A percentile compares a stretch with the other conserved stretches of the same genome.
phyloP scores from a whole-genome alignment of 2,113 vertebrate genomes.

The Gasterosteus aculeatus region DNA sequence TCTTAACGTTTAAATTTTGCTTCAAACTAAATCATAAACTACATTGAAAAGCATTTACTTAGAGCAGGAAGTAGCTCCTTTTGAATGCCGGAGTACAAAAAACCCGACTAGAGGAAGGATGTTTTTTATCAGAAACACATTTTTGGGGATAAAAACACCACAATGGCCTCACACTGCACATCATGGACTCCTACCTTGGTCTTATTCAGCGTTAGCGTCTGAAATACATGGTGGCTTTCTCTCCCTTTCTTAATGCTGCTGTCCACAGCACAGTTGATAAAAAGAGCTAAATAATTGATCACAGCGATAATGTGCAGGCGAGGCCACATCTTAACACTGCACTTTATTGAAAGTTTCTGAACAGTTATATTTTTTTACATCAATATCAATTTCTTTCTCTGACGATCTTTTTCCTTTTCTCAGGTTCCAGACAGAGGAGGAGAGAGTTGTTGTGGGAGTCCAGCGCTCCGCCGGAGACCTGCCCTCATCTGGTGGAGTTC shows the following conservation, averaged over 20 bases:
- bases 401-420: constrained; percentile 9
- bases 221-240: not conserved
- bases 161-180: not conserved
- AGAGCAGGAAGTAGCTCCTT: not conserved
- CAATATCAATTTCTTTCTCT: constrained; percentile 8
- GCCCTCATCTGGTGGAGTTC: constrained; percentile 89
- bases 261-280: not conserved
- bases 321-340: not conserved
- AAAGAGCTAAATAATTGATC: constrained; percentile 6
- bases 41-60: not conserved
- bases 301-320: not conserved
- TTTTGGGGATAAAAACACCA: not conserved
- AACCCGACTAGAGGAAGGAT: not conserved
- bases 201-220: constrained; percentile 1
- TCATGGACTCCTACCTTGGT: not conserved
- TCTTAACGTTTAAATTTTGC: too few species aligned
- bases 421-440: constrained; percentile 89
- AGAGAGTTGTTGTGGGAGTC: constrained; percentile 84
- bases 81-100: not conserved
- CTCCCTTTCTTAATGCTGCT: not conserved
- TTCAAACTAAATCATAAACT: not conserved
- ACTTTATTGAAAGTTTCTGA: not conserved
- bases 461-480: constrained; percentile 66
- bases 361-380: not conserved
- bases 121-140: not conserved